Evolutionary conservation across 2,113 vertebrate species (phyloP).

Genomic region (Potamarius usumacintae): DNA sequence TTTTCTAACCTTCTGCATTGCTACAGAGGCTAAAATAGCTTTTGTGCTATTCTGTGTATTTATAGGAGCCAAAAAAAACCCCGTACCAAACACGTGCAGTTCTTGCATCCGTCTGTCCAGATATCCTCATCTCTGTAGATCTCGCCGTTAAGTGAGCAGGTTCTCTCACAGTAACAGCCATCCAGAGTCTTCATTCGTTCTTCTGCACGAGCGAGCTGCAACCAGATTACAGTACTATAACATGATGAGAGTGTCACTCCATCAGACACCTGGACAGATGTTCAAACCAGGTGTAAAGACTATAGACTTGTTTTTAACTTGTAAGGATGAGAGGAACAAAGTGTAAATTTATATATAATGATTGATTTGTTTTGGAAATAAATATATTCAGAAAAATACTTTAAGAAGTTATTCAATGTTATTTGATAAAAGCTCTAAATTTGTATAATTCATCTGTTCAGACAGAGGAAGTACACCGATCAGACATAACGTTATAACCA

Average conservation of each 20-base stretch:
- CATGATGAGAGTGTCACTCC: conserved; percentile 32
- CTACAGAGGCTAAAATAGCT: neutral
- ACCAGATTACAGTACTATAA: conserved; percentile 22
- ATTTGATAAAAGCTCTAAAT: neutral
- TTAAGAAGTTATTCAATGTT: neutral
- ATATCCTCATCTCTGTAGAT: conserved; percentile 83
- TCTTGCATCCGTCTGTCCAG: conserved; percentile 86
- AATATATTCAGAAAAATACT: neutral
- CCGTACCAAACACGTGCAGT: conserved; percentile 86
- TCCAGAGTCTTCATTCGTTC: conserved; percentile 86
- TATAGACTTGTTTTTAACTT: neutral
- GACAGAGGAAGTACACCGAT: neutral
- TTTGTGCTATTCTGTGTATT: neutral
- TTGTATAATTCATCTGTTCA: neutral
- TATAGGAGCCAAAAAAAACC: neutral
- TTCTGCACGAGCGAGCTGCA: conserved; percentile 83
- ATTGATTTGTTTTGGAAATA: neutral
- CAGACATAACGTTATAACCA: too few relatives aligned
- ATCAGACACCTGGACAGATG: neutral
- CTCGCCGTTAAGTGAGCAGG: conserved; percentile 77
- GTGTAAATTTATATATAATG: neutral
- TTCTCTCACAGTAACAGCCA: conserved; percentile 87
- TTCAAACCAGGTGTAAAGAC: neutral
- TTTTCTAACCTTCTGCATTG: neutral
- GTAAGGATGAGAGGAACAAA: neutral